Conservation (phyloP, 2,113 vertebrate genomes). For the Corythornis vintsioides region DNA sequence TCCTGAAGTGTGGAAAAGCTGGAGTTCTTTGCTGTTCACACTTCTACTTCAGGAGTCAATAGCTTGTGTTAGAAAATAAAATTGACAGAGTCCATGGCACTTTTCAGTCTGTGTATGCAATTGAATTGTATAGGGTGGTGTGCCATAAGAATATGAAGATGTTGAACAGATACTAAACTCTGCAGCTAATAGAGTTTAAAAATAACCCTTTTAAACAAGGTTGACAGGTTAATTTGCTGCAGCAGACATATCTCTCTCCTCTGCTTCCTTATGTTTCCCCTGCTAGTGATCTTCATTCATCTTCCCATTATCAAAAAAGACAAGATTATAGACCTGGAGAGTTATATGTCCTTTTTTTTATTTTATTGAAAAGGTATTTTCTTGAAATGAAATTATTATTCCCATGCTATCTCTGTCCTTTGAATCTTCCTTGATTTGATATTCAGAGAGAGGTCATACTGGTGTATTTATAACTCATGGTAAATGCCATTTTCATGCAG, state of each 20-base stretch:
- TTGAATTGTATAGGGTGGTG: not conserved
- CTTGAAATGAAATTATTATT: slow-evolving; percentile 65
- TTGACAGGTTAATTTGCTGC: slow-evolving; percentile 71
- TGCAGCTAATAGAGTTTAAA: slow-evolving; percentile 63
- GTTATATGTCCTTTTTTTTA: slow-evolving; percentile 45
- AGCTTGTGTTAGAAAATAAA: not conserved
- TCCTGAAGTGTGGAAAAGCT: not conserved
- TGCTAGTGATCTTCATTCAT: slow-evolving; percentile 70
- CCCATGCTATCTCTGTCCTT: slow-evolving; percentile 53
- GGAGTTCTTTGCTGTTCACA: not conserved
- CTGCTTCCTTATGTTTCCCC: slow-evolving; percentile 66
- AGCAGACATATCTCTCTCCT: slow-evolving; percentile 49
- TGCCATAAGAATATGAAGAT: slow-evolving; percentile 34
- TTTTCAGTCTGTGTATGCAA: not conserved
- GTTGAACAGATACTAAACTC: slow-evolving; percentile 35
- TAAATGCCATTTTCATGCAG: slow-evolving; percentile 31
- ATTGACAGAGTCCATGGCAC: not conserved
- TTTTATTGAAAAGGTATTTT: slow-evolving; percentile 66
- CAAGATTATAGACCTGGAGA: slow-evolving; percentile 67
- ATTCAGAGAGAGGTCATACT: slow-evolving; percentile 50
- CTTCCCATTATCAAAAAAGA: slow-evolving; percentile 67
- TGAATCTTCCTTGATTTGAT: slow-evolving; percentile 56
- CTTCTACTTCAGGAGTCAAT: not conserved
- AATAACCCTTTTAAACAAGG: slow-evolving; percentile 70
- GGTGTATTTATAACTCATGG: slow-evolving; percentile 22